Base-by-base conservation (phyloP, 2,113 vertebrate species). In the Phainopepla nitens region DNA sequence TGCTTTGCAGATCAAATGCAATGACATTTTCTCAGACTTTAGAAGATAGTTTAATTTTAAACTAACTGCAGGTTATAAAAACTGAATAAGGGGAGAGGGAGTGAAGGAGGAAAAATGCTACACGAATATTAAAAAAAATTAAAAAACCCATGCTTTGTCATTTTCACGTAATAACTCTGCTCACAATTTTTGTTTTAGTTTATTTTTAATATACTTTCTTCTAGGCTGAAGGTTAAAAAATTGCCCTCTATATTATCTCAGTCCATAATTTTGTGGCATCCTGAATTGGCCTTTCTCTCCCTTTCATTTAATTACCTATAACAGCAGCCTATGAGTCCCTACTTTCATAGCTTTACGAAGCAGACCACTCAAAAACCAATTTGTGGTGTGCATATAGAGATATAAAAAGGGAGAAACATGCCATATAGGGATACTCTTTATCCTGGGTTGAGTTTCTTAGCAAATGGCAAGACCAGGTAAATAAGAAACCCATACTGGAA, bases 1-100 rank as follows among this genome's bases (percentile, higher is more conserved):
- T 86, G 24, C 71, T 93, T 93, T 92, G 64, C 87, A 95, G 60
- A 89, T 92, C 69, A 92, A 93, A 81, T 81, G 39, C 42, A 92
- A 62, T 77, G 72, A 93, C 72, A 77, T 39, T 87, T 89, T 66
- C 49, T 85, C 62, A 81, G 33, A 73, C 60, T 92, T 89, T 49
- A 81, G 50, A 87, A 78, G 42, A 51, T 5, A 70, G 71, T 62
- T 71, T 94, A 89, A 92, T 87, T 93, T 93, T 93, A 93, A 92
- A 87, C 64, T 81, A 49, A 28, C 47, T 54, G 15, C 17, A 87
- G 85, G 56, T 73, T 88, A 50, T 17, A 16, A 66, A 70, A 94
- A 70, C 12, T 80, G n/a, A 69, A 36, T 54, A 58, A 57, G 13
- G 3, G 8, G 18, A 70, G n/a, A 69, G 57, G 10, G 18, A 77